A percentile compares a stretch with the other conserved stretches of the same genome.
Conservation (phyloP, 2,113 vertebrate species). For the Reinhardtius hippoglossoides region DNA sequence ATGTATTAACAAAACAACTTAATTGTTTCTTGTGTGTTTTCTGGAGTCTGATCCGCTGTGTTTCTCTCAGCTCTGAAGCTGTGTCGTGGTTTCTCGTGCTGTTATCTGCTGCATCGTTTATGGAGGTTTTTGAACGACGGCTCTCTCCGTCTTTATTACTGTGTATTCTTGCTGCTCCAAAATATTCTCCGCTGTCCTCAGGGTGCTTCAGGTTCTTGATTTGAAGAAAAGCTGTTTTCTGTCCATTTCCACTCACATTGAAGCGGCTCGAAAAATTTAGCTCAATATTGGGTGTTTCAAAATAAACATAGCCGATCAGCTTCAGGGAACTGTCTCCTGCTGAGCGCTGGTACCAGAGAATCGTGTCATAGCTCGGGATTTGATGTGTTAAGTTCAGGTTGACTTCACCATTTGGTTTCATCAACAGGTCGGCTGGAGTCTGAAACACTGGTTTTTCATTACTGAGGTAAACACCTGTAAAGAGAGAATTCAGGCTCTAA, state of each 20-base stretch:
- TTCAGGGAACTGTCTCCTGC: constrained; percentile 34
- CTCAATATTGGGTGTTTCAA: background rate
- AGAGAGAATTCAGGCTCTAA: no score
- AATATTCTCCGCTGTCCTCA: constrained; percentile 67
- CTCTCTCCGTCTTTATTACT: constrained; percentile 36
- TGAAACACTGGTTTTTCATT: constrained; percentile 54
- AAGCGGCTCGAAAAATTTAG: constrained; percentile 7
- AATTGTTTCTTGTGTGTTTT: no score
- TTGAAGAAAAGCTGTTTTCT: constrained; percentile 41
- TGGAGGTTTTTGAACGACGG: constrained; percentile 60
- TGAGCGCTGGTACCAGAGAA: constrained; percentile 70
- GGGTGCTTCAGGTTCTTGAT: constrained; percentile 12
- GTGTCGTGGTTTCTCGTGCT: background rate
- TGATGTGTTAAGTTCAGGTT: constrained; percentile 43
- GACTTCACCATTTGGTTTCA: background rate
- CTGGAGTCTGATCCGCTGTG: no score
- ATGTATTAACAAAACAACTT: no score
- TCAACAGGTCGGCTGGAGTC: constrained; percentile 39
- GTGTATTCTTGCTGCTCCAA: constrained; percentile 70
- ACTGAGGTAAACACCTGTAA: constrained; percentile 39
- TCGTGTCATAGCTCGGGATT: constrained; percentile 40
- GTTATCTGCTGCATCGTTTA: background rate
- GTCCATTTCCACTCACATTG: constrained; percentile 63
- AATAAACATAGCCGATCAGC: constrained; percentile 49
- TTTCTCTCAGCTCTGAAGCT: background rate